These are phyloP conservation scores for Eriocheir sinensis DNA, from an alignment of 1,140 invertebrate species.

Conservation along the genomic window DNA sequence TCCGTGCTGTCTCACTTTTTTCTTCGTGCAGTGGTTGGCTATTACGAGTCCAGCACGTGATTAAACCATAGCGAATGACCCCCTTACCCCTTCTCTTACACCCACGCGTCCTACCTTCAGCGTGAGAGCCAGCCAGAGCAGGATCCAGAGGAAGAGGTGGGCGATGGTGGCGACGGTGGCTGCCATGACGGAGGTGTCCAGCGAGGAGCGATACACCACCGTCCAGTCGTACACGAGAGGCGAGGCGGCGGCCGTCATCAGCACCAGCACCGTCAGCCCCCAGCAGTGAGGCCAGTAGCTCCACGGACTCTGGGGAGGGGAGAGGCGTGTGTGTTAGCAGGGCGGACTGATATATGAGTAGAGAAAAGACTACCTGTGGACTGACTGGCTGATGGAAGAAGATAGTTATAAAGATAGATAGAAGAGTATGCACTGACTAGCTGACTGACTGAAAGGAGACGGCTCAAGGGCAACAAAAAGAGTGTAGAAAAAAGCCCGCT, in stretches of 20 bases:
- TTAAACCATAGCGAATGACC: no score
- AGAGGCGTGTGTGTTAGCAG: no score
- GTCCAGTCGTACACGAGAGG: slow-evolving; percentile 91
- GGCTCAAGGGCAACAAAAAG: no score
- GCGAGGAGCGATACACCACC: slow-evolving; percentile 88
- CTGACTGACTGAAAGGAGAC: no score
- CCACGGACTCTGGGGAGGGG: slow-evolving; percentile 83
- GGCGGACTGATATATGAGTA: no score
- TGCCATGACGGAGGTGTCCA: slow-evolving; percentile 88
- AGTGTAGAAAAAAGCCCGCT: no score
- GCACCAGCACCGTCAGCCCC: slow-evolving; percentile 88
- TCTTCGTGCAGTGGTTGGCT: no score
- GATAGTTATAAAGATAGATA: no score
- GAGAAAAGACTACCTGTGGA: no score
- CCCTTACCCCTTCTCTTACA: not conserved
- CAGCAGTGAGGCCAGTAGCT: slow-evolving; percentile 91
- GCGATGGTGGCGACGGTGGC: slow-evolving; percentile 85
- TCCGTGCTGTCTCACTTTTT: not conserved
- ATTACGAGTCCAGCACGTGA: no score
- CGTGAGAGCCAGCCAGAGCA: slow-evolving; percentile 89
- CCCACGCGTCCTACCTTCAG: slow-evolving; percentile 83
- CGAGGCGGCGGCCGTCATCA: slow-evolving; percentile 88
- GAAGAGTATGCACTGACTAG: no score
- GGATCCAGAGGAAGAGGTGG: slow-evolving; percentile 89
- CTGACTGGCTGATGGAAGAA: no score